Evolutionary conservation across 2,113 vertebrate genomes (phyloP).

Genomic region (Ammospiza caudacuta): DNA sequence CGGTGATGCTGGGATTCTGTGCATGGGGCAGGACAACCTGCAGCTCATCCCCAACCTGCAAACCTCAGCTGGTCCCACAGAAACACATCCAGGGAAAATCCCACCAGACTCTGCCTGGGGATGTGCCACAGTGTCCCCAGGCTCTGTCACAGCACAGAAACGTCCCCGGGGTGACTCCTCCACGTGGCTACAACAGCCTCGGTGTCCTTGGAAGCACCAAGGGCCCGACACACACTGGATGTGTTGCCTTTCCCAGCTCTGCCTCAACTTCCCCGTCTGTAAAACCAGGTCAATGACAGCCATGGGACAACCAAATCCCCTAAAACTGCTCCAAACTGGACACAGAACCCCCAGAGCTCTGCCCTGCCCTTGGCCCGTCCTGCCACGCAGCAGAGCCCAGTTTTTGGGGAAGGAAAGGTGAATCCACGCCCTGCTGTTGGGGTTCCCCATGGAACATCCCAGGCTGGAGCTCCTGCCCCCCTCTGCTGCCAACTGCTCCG

Average conservation of each 20-base stretch:
- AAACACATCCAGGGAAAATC: background rate
- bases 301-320: accelerated
- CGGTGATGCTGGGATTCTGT: background rate
- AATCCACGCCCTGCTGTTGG: background rate
- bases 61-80: accelerated
- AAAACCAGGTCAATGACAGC: accelerated
- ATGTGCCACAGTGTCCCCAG: accelerated
- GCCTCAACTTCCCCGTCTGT: background rate
- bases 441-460: background rate
- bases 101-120: accelerated
- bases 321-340: accelerated
- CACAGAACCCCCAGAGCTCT: background rate
- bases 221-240: accelerated
- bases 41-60: accelerated
- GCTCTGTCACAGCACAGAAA: background rate
- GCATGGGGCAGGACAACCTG: background rate
- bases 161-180: background rate
- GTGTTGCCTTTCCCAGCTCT: background rate
- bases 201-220: accelerated
- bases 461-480: background rate
- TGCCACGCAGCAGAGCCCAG: background rate
- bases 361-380: accelerated
- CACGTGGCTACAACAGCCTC: accelerated
- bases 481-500: background rate
- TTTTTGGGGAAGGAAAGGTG: background rate